Conservation (phyloP, 2,113 vertebrate species). For the Tupaia chinensis region DNA sequence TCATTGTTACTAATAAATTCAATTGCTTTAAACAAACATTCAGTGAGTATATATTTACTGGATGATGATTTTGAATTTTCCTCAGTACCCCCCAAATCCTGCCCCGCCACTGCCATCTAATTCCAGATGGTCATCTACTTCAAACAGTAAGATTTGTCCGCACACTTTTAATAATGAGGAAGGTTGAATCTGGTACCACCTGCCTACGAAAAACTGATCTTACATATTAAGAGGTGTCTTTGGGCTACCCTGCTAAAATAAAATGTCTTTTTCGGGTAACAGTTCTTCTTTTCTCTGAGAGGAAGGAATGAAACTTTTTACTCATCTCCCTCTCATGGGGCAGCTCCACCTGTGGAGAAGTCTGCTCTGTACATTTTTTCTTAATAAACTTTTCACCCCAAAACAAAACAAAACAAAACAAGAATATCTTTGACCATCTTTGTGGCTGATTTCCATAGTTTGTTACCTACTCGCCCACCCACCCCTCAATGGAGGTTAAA, state of each 20-base stretch:
- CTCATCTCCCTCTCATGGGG: no score
- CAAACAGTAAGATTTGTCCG: background rate
- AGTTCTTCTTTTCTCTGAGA: no score
- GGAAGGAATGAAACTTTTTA: no score
- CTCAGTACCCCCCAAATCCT: background rate
- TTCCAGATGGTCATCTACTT: background rate
- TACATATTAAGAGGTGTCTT: background rate
- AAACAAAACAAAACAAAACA: no score
- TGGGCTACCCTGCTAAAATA: no score
- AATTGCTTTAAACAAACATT: conserved; percentile 3
- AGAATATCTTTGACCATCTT: background rate
- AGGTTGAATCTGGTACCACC: background rate
- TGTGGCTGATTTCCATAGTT: background rate
- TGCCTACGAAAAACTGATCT: background rate
- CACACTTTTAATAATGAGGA: background rate
- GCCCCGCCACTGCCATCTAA: background rate
- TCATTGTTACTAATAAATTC: background rate
- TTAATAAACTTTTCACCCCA: no score
- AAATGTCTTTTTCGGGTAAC: no score
- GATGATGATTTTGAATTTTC: background rate
- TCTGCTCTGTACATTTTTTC: no score
- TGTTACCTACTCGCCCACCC: no score
- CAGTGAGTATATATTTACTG: background rate
- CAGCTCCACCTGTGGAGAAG: no score
- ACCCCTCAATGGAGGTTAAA: background rate